Evolutionary conservation across 92 coral and sea anemone genomes (phyloP), one percentile per base, ranked within the genome.

Genomic region (Phenganax stokvisi): DNA sequence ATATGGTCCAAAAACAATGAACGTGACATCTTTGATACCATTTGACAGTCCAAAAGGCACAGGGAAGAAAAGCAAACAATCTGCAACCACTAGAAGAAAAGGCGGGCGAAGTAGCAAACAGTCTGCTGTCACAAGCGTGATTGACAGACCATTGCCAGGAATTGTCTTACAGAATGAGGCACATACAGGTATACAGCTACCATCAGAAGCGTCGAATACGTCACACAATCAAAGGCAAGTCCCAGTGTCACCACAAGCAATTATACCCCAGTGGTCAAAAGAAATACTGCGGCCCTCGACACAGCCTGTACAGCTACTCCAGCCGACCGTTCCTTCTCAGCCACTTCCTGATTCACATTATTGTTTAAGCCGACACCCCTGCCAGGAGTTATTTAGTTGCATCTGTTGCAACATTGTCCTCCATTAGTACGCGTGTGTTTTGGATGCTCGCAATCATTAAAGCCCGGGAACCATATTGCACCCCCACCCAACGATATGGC

Each of bases 51-150:
- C 66, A 9, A 54, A 65, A 78, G 87, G 87, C 15, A 81, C 77
- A 67, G 87, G 87, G 51, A 78, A 71, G 64, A 84, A 84, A 65
- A 75, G 75, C n/a, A 59, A 84, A 54, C 60, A 76, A 29, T 75
- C 86, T 6, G 70, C 86, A 10, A 76, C 84, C 1, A 12, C 55
- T 6, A 29, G 77, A 17, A 3, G 85, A 25, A 77, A 61, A 31
- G 85, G 86, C 16, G 62, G 53, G 16, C 81, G 79, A 16, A 81
- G 81, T 55, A 52, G 29, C 52, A 54, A 58, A 54, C 57, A 31
- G 27, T 80, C 85, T 55, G 81, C 57, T 55, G 67, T 51, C 28
- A 76, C 70, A 44, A 76, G 27, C 31, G 62, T 76, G 54, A 30
- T 76, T 16, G 81, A 76, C 37, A 54, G 81, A 59, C 65, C 65